Conservation (phyloP, 2,113 vertebrate genomes). For the Muntiacus reevesi region DNA sequence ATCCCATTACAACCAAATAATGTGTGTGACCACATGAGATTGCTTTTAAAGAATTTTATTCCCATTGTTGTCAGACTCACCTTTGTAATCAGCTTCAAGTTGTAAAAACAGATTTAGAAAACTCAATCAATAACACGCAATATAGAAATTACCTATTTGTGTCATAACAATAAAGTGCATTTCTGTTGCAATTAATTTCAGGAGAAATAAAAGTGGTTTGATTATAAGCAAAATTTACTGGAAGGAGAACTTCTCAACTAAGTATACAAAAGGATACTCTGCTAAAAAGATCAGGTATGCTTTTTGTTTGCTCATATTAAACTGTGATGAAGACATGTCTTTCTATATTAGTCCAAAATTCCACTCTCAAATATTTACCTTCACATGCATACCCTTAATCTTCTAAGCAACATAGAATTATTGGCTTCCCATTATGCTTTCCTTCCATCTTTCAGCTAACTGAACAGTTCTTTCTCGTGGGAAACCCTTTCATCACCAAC, state of each 20-base stretch:
- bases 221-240: neutral
- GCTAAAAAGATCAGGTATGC: neutral
- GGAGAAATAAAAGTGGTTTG: neutral
- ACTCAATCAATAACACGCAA: neutral
- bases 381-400: neutral
- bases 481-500: neutral
- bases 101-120: neutral
- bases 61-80: neutral
- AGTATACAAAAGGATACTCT: neutral
- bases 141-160: neutral
- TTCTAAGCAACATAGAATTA: neutral
- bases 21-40: conserved; percentile 23
- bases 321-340: neutral
- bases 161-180: neutral
- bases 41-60: conserved; percentile 24
- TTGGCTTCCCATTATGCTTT: neutral
- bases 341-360: neutral
- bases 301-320: neutral
- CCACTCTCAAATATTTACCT: neutral
- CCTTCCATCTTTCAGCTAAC: neutral
- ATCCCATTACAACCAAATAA: conserved; percentile 39
- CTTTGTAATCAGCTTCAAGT: neutral
- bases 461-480: neutral
- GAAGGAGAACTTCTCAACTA: neutral
- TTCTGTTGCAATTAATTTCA: conserved; percentile 21